These are phyloP conservation scores for Tubiluchus corallicola DNA, from an alignment of 2,888 invertebrate genomes.

Conservation along the genomic window DNA sequence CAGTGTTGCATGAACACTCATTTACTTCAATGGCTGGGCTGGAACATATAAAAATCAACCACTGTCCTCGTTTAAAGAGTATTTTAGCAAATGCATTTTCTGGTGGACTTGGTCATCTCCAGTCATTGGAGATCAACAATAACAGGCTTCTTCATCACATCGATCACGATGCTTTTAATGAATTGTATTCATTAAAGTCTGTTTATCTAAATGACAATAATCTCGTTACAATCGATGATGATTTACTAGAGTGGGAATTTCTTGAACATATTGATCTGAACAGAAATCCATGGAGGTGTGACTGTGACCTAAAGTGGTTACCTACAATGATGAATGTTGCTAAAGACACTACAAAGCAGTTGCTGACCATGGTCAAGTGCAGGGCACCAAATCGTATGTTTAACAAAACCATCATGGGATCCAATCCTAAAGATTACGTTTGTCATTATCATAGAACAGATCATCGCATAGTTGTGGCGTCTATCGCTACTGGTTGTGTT, in stretches of 20 bases:
- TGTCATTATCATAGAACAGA: background rate
- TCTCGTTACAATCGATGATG: background rate
- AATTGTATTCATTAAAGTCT: background rate
- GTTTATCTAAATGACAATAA: background rate
- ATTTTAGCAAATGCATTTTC: background rate
- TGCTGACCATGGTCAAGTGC: background rate
- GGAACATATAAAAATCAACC: background rate
- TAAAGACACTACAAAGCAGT: background rate
- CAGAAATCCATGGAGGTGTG: background rate
- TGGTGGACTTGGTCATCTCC: background rate
- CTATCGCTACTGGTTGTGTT: background rate
- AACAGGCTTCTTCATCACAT: background rate
- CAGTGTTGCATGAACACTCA: background rate
- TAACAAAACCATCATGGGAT: background rate
- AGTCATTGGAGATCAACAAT: background rate
- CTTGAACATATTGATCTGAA: background rate
- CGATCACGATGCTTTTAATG: background rate
- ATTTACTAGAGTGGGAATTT: background rate
- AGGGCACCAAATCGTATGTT: background rate
- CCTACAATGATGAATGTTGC: background rate
- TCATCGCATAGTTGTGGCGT: background rate
- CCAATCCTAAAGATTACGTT: background rate
- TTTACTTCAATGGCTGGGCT: background rate
- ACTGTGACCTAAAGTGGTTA: background rate
- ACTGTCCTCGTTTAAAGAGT: background rate